These are phyloP conservation scores for Riparia riparia DNA, from an alignment of 2,113 vertebrate species.

Conservation along the genomic window DNA sequence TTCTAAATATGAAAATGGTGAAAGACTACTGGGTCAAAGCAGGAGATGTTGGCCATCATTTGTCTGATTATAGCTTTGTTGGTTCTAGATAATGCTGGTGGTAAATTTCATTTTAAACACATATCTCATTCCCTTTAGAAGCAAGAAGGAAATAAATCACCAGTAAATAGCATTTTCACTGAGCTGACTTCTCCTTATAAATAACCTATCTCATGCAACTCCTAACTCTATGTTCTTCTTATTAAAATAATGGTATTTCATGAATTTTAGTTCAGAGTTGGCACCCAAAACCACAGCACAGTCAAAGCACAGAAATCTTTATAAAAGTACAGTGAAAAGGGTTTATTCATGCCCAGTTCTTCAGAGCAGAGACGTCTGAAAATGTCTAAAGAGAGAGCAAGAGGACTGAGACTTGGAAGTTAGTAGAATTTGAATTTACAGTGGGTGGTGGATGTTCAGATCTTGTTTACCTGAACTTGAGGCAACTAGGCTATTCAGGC, in stretches of 20 bases:
- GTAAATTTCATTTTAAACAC: not conserved
- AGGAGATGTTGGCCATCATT: not conserved
- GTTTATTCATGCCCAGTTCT: not conserved
- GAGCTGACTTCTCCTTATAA: not conserved
- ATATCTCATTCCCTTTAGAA: accelerated
- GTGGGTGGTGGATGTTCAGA: not conserved
- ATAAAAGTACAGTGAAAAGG: not conserved
- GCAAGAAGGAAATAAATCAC: not conserved
- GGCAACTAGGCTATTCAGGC: not conserved
- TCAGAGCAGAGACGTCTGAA: not conserved
- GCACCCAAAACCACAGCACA: not conserved
- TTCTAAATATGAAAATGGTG: not conserved
- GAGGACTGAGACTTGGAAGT: not conserved
- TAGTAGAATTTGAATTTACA: not conserved
- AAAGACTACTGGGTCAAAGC: not conserved
- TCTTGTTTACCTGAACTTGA: not conserved
- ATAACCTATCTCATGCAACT: not conserved
- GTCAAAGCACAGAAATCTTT: not conserved
- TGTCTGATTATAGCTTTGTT: not conserved
- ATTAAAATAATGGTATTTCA: not conserved
- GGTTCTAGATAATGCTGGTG: not conserved
- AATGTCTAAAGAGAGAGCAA: not conserved
- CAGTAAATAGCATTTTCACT: not conserved
- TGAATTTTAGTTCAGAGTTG: not conserved
- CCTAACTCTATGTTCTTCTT: not conserved